Evolutionary conservation across 2,888 invertebrate genomes (phyloP).

Genomic region (Antheraea yamamai): DNA sequence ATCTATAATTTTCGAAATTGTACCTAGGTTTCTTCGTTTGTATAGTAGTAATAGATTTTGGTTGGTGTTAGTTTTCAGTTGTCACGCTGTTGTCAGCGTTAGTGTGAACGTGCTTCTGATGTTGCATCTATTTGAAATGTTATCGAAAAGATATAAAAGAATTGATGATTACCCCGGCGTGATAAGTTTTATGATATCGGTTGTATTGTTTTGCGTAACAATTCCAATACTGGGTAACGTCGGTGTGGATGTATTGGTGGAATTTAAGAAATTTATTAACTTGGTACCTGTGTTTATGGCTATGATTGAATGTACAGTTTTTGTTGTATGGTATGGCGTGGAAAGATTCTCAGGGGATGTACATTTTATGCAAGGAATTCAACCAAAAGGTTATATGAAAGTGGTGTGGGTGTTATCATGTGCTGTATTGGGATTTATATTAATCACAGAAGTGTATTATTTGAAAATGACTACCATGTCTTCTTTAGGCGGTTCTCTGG

Average conservation of each 20-base stretch:
- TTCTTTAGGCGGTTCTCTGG: slow-evolving; percentile 25
- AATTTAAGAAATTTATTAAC: slow-evolving; percentile 39
- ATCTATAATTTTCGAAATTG: slow-evolving; percentile 56
- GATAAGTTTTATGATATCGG: slow-evolving; percentile 37
- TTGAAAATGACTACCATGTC: slow-evolving; percentile 15
- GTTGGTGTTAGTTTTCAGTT: slow-evolving; percentile 51
- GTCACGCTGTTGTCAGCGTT: slow-evolving; percentile 45
- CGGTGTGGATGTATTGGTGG: slow-evolving; percentile 42
- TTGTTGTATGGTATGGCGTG: slow-evolving; percentile 66
- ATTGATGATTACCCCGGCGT: slow-evolving; percentile 53
- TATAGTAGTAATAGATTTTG: slow-evolving; percentile 49
- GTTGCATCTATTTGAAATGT: slow-evolving; percentile 49
- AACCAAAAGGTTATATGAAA: slow-evolving; percentile 57
- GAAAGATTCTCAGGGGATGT: slow-evolving; percentile 69
- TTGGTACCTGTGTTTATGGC: slow-evolving; percentile 45
- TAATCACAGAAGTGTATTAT: slow-evolving; percentile 39
- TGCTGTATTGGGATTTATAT: slow-evolving; percentile 44
- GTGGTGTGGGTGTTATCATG: slow-evolving; percentile 50
- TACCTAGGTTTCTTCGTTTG: slow-evolving; percentile 55
- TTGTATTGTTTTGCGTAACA: slow-evolving; percentile 49
- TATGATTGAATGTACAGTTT: slow-evolving; percentile 54
- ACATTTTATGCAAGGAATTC: slow-evolving; percentile 73
- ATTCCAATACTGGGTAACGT: slow-evolving; percentile 53
- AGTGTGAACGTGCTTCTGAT: slow-evolving; percentile 46
- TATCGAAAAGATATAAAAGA: slow-evolving; percentile 38